Evolutionary conservation across 1,140 invertebrate species (phyloP).

Genomic region (Drosophila ananassae): DNA sequence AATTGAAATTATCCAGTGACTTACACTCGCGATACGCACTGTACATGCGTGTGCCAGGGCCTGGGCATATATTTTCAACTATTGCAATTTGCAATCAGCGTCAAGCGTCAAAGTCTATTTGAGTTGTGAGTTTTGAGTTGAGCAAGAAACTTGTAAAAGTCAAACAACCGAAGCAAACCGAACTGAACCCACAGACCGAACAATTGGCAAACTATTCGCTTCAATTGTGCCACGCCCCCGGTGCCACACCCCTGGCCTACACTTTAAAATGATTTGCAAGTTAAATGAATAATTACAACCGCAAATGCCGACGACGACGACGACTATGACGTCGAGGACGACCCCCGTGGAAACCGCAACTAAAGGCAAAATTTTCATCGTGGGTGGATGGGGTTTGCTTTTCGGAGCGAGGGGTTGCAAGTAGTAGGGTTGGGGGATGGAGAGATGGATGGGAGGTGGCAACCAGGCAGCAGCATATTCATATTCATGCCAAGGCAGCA

Average conservation of each 20-base stretch:
- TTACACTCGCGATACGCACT: constrained; percentile 23
- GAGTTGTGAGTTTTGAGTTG: constrained; percentile 50
- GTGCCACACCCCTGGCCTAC: constrained; percentile 6
- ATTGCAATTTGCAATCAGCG: constrained; percentile 80
- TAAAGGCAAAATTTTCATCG: constrained; percentile 30
- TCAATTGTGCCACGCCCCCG: constrained; percentile 64
- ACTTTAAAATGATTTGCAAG: constrained; percentile 77
- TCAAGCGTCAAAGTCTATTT: constrained; percentile 81
- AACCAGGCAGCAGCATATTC: constrained; percentile 46
- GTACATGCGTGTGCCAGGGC: background rate
- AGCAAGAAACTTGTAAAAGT: constrained; percentile 71
- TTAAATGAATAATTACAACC: constrained; percentile 82
- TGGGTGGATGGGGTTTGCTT: background rate
- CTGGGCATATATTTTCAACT: constrained; percentile 43
- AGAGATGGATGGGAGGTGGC: background rate
- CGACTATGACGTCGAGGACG: background rate
- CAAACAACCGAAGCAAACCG: constrained; percentile 56
- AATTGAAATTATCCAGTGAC: constrained; percentile 17
- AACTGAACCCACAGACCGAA: constrained; percentile 41
- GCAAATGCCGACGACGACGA: constrained; percentile 50
- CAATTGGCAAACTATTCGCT: constrained; percentile 78
- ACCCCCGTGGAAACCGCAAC: constrained; percentile 33
- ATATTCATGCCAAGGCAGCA: constrained; percentile 66
- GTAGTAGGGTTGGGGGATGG: background rate
- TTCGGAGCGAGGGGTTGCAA: background rate